Percentiles rank a stretch among this genome's conserved stretches.
phyloP scores from a whole-genome alignment of 2,888 invertebrate species.

The Carterocephalus palaemon region DNA sequence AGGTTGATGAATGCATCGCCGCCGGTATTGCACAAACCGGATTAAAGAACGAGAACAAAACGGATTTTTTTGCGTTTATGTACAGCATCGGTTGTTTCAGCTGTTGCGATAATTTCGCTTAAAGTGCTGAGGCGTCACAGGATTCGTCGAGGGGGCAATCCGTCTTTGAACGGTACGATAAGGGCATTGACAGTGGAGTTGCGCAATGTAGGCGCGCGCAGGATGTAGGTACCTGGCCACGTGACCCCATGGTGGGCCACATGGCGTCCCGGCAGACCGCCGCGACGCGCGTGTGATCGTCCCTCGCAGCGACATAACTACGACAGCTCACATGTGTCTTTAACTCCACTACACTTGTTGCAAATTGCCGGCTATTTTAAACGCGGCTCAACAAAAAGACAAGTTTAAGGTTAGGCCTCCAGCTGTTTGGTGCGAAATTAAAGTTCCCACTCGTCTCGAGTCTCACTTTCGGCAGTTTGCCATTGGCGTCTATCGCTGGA shows the following conservation, averaged over 20 bases:
- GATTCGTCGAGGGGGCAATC: constrained; percentile 24
- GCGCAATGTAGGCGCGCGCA: constrained; percentile 52
- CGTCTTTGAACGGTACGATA: constrained; percentile 17
- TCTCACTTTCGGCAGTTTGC: constrained; percentile 25
- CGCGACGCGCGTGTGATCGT: constrained; percentile 46
- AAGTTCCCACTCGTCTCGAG: constrained; percentile 11
- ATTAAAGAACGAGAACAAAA: constrained; percentile 14
- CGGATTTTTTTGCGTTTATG: constrained; percentile 3
- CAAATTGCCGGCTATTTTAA: constrained; percentile 42
- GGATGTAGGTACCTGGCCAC: constrained; percentile 63
- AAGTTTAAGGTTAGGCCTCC: constrained; percentile 49
- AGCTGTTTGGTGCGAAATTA: constrained; percentile 36
- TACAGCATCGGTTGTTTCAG: constrained; percentile 7
- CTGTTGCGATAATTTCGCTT: constrained; percentile 7
- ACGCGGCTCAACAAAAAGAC: constrained; percentile 34
- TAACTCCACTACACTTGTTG: constrained; percentile 44
- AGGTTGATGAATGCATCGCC: constrained; percentile 41
- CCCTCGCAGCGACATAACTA: constrained; percentile 36
- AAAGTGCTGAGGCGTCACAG: constrained; percentile 6
- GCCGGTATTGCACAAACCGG: constrained; percentile 19
- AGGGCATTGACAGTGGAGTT: constrained; percentile 39
- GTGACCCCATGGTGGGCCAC: constrained; percentile 55
- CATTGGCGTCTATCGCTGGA: constrained; percentile 20
- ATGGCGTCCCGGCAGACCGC: constrained; percentile 47
- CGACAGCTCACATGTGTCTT: constrained; percentile 56